phyloP scores from a whole-genome alignment of 2,113 vertebrate species.

The Petaurus breviceps region DNA sequence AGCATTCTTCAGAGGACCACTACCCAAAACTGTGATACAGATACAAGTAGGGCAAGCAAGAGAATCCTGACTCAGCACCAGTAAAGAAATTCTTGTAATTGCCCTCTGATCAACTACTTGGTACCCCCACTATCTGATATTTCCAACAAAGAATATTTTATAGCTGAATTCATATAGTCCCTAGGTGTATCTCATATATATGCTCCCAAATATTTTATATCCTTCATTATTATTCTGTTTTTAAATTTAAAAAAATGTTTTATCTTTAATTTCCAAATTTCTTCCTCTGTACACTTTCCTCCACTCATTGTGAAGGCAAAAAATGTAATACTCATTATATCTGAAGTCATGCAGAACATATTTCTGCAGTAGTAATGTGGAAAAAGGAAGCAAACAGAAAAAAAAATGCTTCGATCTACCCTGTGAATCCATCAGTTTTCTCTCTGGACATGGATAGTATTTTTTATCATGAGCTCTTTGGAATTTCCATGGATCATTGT shows the following conservation, averaged over 20 bases:
- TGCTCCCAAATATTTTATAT: background rate
- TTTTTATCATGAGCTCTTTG: background rate
- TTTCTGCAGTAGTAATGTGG: background rate
- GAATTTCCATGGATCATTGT: background rate
- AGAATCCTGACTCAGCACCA: no score
- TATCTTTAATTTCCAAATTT: background rate
- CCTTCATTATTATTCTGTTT: background rate
- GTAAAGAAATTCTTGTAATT: no score
- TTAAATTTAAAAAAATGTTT: background rate
- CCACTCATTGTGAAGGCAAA: background rate
- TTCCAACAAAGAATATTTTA: background rate
- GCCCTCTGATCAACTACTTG: no score
- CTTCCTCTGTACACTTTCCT: background rate
- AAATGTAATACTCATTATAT: background rate
- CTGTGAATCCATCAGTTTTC: background rate
- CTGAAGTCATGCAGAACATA: background rate
- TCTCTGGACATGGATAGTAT: background rate
- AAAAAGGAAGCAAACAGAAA: background rate
- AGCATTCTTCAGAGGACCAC: no score
- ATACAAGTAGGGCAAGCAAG: no score
- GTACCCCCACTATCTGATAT: background rate
- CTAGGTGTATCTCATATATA: background rate
- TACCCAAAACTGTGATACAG: no score
- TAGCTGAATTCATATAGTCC: background rate
- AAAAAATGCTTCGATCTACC: no score